Evolutionary conservation across 1,140 invertebrate species (phyloP), one percentile per base, ranked within the genome.

Genomic region (Drosophila orena): DNA sequence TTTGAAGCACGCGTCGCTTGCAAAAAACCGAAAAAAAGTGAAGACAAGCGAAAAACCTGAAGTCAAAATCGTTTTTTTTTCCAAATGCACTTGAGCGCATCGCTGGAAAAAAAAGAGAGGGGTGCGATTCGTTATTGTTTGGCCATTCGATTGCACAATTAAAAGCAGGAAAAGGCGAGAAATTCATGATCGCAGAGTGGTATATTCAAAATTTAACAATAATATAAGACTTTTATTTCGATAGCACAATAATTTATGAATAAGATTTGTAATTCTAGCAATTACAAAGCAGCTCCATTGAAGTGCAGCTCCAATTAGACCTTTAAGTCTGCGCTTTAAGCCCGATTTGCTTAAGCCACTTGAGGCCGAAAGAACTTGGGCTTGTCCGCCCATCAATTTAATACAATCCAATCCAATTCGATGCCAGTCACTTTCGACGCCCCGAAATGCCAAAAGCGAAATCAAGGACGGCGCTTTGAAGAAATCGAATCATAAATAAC

Each of bases 401-500:
- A 66, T 46, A 65, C 60, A 69, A 70, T 53, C 34, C 46, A 71
- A 53, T 75, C 14, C 47, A 71, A 62, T 58, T 76, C 38, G 20
- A 35, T 54, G 57, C 71, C 69, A 43, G 68, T 74, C 71, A 74
- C 71, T 72, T 72, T 73, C 50, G 71, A 62, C 57, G 69, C 71
- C 66, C 66, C 69, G 38, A 72, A 80, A 80, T 60, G 76, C 70
- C 80, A 79, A 85, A 78, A 43, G 47, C 61, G 60, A 79, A 79
- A 89, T 89, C 84, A 89, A 89, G 84, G 84, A 89, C 84, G 77
- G 68, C 46, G 57, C 42, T 78, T 80, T 64, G 61, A 74, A 62
- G 59, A 77, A 86, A 70, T 86, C 68, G 53, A 81, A 88, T 88
- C 78, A 88, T 86, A 86, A 86, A 88, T 81, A 81, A 88, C 78